Evolutionary conservation across 92 coral and sea anemone species (phyloP).

Genomic region (Parazoanthus atlanticus): DNA sequence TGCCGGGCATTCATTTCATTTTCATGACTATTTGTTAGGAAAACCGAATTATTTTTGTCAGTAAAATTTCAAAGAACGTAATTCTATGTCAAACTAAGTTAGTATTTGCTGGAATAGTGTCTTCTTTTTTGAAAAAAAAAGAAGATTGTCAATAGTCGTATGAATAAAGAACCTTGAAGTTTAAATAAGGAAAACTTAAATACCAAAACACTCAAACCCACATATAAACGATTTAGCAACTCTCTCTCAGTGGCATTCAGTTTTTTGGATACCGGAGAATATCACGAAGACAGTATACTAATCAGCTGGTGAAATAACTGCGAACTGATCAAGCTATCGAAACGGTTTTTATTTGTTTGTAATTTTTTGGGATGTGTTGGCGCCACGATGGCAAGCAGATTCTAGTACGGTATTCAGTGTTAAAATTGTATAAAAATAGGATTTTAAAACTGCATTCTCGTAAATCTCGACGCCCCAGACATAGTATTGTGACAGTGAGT

Average conservation of each 20-base stretch:
- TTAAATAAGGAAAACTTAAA: background rate
- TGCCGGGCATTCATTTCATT: background rate
- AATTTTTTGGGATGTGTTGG: background rate
- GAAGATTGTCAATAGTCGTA: background rate
- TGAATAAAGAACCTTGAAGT: background rate
- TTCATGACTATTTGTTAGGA: background rate
- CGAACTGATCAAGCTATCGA: background rate
- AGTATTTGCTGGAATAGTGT: background rate
- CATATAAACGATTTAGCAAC: background rate
- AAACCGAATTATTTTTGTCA: background rate
- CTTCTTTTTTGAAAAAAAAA: background rate
- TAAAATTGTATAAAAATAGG: background rate
- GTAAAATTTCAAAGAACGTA: background rate
- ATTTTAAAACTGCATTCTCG: no score
- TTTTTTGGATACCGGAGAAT: background rate
- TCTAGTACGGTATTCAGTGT: no score
- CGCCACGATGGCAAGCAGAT: background rate
- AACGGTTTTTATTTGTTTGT: background rate
- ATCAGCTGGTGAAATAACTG: background rate
- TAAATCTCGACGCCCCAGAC: no score
- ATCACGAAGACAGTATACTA: background rate
- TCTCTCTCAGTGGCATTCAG: background rate
- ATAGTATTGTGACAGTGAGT: no score
- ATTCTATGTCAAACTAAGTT: background rate
- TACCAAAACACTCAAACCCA: conserved; percentile 8